phyloP scores from a whole-genome alignment of 2,113 vertebrate genomes.

The Platichthys stellatus region DNA sequence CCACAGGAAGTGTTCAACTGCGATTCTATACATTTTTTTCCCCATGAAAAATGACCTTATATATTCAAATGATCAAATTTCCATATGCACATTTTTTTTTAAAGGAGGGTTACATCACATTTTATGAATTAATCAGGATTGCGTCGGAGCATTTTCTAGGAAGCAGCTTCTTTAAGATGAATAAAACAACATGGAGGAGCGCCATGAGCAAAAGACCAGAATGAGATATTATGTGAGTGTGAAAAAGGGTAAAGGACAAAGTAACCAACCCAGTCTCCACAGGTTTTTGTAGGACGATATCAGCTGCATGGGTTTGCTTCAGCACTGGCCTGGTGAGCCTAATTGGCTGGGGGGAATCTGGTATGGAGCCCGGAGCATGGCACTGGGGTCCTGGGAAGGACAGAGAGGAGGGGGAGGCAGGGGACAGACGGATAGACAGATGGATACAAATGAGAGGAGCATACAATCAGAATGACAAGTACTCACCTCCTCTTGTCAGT shows the following conservation, averaged over 20 bases:
- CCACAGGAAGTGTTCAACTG: background rate
- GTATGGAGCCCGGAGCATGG: constrained; percentile 57
- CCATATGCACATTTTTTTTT: background rate
- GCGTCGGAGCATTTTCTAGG: background rate
- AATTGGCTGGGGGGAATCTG: constrained; percentile 85
- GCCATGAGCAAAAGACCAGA: constrained; percentile 4
- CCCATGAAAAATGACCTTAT: background rate
- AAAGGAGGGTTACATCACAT: background rate
- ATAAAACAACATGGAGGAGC: constrained; percentile 13
- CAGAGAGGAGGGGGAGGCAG: constrained; percentile 14
- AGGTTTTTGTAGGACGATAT: constrained; percentile 83
- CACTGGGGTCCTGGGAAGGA: constrained; percentile 60
- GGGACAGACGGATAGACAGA: constrained; percentile 29
- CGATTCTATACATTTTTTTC: background rate
- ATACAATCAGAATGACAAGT: constrained; percentile 24
- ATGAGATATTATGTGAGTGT: background rate
- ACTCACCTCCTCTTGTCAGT: background rate
- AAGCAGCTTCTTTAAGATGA: constrained; percentile 6
- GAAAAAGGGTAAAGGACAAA: constrained; percentile 8
- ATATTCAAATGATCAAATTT: background rate
- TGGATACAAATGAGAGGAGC: constrained; percentile 2
- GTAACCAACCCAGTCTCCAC: constrained; percentile 85
- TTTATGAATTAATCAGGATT: constrained; percentile 4
- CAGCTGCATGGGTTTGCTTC: constrained; percentile 62
- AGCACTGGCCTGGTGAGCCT: constrained; percentile 80